Conservation (phyloP, 2,888 invertebrate species). For the Drosophila melanocephala region DNA sequence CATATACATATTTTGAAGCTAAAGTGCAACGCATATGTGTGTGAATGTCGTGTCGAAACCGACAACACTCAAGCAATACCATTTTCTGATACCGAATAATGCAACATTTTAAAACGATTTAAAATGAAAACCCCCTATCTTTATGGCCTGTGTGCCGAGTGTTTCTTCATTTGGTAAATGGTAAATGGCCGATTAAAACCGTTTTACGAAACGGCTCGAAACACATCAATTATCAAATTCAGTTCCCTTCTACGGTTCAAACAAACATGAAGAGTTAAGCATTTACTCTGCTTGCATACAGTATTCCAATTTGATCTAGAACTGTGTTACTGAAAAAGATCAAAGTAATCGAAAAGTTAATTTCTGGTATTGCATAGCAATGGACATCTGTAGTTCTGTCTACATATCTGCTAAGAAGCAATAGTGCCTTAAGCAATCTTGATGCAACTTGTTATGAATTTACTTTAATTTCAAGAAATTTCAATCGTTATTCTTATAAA, state of each 20-base stretch:
- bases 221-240: constrained; percentile 7
- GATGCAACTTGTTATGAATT: neutral
- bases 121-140: neutral
- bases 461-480: neutral
- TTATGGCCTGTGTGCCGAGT: neutral
- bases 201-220: neutral
- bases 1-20: neutral
- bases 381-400: neutral
- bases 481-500: too few species aligned
- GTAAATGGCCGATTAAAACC: neutral
- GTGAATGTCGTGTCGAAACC: neutral
- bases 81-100: neutral
- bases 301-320: neutral
- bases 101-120: neutral
- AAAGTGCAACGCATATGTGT: neutral
- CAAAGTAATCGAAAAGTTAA: neutral
- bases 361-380: neutral
- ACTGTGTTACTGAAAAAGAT: neutral
- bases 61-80: neutral
- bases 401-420: neutral
- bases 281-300: neutral
- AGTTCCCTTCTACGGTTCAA: neutral
- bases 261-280: neutral
- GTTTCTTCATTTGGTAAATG: neutral
- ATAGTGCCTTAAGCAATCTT: neutral